Percentiles rank a stretch among this genome's conserved stretches.
These are phyloP conservation scores for Marcusenius ussheri DNA, from an alignment of 2,113 vertebrate species.

Conservation along the genomic window DNA sequence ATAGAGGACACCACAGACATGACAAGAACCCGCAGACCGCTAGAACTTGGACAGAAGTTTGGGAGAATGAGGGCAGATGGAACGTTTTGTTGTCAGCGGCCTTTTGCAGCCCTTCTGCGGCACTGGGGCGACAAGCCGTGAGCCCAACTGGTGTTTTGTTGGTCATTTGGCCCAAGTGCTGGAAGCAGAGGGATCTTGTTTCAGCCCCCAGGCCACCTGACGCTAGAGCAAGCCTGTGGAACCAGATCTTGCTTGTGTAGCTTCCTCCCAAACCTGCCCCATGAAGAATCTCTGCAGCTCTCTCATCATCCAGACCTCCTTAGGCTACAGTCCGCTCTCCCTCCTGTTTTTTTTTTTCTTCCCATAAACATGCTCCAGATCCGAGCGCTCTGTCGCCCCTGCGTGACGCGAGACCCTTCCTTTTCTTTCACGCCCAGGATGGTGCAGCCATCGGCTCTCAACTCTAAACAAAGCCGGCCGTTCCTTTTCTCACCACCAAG, in stretches of 20 bases:
- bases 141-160: neutral
- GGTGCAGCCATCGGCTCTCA: neutral
- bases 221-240: neutral
- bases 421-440: neutral
- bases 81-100: neutral
- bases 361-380: neutral
- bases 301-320: neutral
- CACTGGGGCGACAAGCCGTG: neutral
- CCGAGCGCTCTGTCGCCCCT: neutral
- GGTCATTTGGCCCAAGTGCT: neutral
- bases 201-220: neutral
- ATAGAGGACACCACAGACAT: neutral
- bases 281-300: neutral
- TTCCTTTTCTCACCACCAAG: neutral
- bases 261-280: neutral
- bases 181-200: neutral
- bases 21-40: neutral
- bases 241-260: constrained; percentile 1
- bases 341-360: neutral
- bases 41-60: neutral
- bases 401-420: neutral
- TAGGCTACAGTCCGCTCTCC: neutral
- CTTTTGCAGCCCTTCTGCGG: neutral
- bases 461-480: neutral
- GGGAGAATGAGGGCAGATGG: neutral